These are phyloP conservation scores for Tympanoctomys barrerae DNA, from an alignment of 2,797 vertebrate species.

Conservation along the genomic window DNA sequence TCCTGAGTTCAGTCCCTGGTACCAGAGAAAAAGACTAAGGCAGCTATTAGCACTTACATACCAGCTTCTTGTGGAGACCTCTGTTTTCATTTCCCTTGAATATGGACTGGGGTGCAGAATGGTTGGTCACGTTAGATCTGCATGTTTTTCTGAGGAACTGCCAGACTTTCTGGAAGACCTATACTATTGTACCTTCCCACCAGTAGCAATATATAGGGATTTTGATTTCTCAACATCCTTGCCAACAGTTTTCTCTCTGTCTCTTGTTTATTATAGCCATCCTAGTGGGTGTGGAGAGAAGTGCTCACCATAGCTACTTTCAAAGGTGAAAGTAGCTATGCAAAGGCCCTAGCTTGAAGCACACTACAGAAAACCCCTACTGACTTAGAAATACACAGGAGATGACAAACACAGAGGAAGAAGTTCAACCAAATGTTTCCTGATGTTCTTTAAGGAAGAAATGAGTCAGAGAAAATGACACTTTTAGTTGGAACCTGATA, in stretches of 20 bases:
- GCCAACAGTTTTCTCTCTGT: no score
- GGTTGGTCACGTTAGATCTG: no score
- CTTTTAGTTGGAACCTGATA: background rate
- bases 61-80: background rate
- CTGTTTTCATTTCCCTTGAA: background rate
- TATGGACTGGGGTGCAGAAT: background rate
- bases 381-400: background rate
- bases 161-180: background rate
- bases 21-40: no score
- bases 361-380: background rate
- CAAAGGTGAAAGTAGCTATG: background rate
- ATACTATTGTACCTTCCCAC: rapidly evolving
- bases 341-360: background rate
- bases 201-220: no score
- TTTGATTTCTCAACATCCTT: background rate
- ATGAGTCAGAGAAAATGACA: background rate
- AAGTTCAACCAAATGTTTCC: background rate
- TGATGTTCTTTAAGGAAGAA: background rate
- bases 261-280: background rate
- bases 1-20: no score
- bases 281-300: background rate
- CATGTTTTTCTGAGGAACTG: background rate
- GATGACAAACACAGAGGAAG: background rate
- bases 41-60: no score
- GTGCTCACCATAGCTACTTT: background rate